Conservation (phyloP, 2,888 invertebrate species). For the Digitonthophagus gazella region DNA sequence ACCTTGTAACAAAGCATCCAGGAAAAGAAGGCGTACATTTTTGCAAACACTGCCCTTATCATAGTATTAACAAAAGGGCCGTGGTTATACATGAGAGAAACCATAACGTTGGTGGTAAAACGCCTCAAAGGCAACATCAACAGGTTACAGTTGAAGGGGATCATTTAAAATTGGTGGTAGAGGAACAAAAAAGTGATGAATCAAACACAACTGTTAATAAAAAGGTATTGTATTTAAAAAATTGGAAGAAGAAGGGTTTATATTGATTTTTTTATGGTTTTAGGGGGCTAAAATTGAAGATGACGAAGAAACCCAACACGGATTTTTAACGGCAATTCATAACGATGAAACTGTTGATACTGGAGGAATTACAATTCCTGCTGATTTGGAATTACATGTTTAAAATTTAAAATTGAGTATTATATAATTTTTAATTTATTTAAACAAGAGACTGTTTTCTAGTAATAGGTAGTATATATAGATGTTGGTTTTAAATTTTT, state of each 20-base stretch:
- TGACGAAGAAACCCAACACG: constrained; percentile 52
- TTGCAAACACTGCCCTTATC: constrained; percentile 57
- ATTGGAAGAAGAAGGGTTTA: neutral
- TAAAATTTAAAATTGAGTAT: no score
- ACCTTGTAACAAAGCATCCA: constrained; percentile 58
- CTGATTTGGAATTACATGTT: constrained; percentile 47
- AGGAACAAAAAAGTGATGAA: neutral
- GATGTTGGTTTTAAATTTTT: neutral
- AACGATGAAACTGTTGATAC: constrained; percentile 54
- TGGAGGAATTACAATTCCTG: constrained; percentile 59
- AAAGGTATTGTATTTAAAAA: neutral
- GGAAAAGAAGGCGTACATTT: constrained; percentile 53
- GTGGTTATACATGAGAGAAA: constrained; percentile 57
- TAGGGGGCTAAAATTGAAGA: constrained; percentile 35
- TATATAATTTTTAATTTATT: neutral
- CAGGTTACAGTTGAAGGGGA: neutral
- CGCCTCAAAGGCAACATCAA: neutral
- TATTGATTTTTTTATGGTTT: neutral
- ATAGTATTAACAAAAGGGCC: constrained; percentile 58
- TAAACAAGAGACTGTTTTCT: neutral
- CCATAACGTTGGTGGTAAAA: constrained; percentile 43
- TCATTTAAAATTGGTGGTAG: neutral
- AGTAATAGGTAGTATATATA: no score
- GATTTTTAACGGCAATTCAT: constrained; percentile 39
- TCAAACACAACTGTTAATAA: neutral